phyloP scores from a whole-genome alignment of 1,140 invertebrate species.

The Asobara japonica region DNA sequence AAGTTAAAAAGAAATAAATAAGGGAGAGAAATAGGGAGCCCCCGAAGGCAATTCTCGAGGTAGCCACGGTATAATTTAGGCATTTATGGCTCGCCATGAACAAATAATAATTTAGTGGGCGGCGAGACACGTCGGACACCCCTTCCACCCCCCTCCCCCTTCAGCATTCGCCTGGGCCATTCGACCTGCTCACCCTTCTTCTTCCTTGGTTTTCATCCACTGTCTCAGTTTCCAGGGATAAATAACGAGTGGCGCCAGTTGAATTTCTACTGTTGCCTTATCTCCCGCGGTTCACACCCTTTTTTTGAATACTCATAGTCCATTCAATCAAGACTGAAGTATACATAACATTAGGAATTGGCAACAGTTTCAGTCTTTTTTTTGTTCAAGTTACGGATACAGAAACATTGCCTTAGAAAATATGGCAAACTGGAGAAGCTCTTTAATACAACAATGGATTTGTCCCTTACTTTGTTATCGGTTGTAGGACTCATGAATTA shows the following conservation, averaged over 20 bases:
- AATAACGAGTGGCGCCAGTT: slow-evolving; percentile 63
- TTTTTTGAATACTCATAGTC: not conserved
- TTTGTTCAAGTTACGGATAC: too few species aligned
- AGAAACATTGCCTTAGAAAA: too few species aligned
- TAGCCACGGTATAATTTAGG: slow-evolving; percentile 58
- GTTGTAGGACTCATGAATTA: too few species aligned
- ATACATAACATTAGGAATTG: too few species aligned
- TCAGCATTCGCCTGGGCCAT: not conserved
- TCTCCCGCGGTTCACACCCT: slow-evolving; percentile 45
- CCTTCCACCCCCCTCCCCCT: slow-evolving; percentile 4
- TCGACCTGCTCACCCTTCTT: slow-evolving; percentile 41
- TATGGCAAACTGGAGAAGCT: too few species aligned
- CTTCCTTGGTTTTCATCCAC: slow-evolving; percentile 32
- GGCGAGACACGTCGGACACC: slow-evolving; percentile 42
- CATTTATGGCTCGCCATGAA: slow-evolving; percentile 60
- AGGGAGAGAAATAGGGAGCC: slow-evolving; percentile 17
- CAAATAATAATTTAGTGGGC: slow-evolving; percentile 64
- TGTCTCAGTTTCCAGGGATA: slow-evolving; percentile 41
- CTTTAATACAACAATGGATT: too few species aligned
- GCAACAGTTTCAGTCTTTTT: too few species aligned
- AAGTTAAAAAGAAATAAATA: slow-evolving; percentile 11
- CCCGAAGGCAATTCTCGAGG: slow-evolving; percentile 42
- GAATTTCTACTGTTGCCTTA: slow-evolving; percentile 52
- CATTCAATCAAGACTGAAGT: too few species aligned
- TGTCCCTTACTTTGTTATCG: too few species aligned